These are phyloP conservation scores for Lepidonotus clava DNA, from an alignment of 2,888 invertebrate species.

Conservation along the genomic window DNA sequence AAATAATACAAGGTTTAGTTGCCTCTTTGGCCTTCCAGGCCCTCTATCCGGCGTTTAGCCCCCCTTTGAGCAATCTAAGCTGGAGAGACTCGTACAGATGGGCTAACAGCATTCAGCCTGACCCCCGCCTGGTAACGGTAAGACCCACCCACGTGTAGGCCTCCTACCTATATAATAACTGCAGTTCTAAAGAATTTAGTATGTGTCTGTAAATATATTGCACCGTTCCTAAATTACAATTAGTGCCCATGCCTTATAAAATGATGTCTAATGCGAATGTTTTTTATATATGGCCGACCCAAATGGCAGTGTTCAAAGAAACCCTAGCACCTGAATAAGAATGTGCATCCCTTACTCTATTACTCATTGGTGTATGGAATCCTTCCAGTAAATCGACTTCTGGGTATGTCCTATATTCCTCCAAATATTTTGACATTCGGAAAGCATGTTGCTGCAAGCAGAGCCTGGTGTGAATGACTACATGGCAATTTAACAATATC, in stretches of 20 bases:
- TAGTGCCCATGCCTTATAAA: conserved; percentile 11
- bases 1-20: conserved; percentile 4
- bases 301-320: neutral
- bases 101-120: conserved; percentile 10
- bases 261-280: too few species aligned
- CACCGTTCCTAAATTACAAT: neutral
- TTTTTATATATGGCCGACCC: too few species aligned
- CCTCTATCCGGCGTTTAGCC: conserved; percentile 43
- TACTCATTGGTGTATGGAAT: too few species aligned
- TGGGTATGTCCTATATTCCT: neutral
- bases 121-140: neutral
- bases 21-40: conserved; percentile 24
- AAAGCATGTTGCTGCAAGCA: too few species aligned
- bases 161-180: neutral
- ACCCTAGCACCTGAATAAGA: neutral
- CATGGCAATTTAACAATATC: too few species aligned
- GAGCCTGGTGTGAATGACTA: too few species aligned
- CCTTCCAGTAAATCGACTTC: too few species aligned
- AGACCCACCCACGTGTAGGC: neutral
- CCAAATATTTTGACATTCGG: neutral
- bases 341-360: neutral
- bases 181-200: neutral
- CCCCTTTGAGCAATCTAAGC: conserved; percentile 42
- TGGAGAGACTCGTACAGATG: conserved; percentile 31
- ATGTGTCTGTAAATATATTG: conserved; percentile 20